Percentiles rank a stretch among this genome's conserved stretches.
Conservation (phyloP, 2,888 invertebrate species). For the Epinotia brunnichana region DNA sequence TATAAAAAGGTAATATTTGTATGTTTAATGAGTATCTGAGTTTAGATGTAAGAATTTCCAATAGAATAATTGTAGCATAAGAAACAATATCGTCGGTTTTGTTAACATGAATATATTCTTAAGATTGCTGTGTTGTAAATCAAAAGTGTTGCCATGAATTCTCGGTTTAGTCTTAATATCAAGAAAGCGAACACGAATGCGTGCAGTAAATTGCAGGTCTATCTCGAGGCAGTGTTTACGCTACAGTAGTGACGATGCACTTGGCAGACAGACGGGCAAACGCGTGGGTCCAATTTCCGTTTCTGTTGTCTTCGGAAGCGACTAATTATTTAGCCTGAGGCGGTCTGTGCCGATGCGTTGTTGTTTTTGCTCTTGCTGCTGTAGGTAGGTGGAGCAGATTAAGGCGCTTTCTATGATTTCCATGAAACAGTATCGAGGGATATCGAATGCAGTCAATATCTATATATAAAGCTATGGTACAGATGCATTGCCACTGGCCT, state of each 20-base stretch:
- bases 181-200: background rate
- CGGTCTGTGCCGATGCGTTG: slow-evolving; percentile 17
- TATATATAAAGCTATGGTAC: background rate
- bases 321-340: slow-evolving; percentile 41
- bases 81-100: background rate
- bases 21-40: background rate
- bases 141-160: background rate
- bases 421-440: background rate
- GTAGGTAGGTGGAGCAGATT: background rate
- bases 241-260: slow-evolving; percentile 32
- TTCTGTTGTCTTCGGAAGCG: slow-evolving; percentile 40
- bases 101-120: background rate
- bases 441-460: background rate
- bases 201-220: slow-evolving; percentile 9
- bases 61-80: background rate
- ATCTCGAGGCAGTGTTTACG: slow-evolving; percentile 16
- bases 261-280: slow-evolving; percentile 36
- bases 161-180: background rate
- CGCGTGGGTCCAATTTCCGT: slow-evolving; percentile 40
- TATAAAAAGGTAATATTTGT: background rate
- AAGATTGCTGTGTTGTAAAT: background rate
- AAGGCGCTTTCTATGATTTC: background rate
- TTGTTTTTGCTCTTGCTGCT: slow-evolving; percentile 31
- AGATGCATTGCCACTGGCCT: no score
- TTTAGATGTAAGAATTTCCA: background rate